These are phyloP conservation scores for Pilophorus perplexus DNA, from an alignment of 2,888 invertebrate genomes.

Conservation along the genomic window DNA sequence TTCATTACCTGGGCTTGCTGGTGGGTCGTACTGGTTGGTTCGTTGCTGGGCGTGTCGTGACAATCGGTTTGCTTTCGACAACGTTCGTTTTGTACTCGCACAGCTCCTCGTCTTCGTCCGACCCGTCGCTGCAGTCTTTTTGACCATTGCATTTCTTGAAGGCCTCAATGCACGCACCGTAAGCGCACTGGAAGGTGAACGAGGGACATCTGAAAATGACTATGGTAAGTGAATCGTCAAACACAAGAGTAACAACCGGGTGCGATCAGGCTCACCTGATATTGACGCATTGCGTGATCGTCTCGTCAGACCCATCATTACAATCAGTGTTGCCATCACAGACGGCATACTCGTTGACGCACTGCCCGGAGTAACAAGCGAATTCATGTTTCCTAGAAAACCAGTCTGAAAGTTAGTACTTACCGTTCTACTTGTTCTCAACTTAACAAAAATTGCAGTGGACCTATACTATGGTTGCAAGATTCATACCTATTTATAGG, in stretches of 20 bases:
- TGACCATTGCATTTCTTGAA: constrained; percentile 57
- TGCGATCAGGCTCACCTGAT: constrained; percentile 41
- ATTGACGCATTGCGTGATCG: constrained; percentile 45
- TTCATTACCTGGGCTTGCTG: constrained; percentile 9
- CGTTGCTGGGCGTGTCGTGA: too few species aligned
- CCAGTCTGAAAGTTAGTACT: background rate
- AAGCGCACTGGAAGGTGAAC: constrained; percentile 61
- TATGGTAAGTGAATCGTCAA: too few species aligned
- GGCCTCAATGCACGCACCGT: constrained; percentile 63
- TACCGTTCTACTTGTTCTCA: background rate
- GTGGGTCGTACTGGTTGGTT: too few species aligned
- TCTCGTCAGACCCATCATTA: constrained; percentile 49
- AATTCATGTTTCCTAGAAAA: constrained; percentile 48
- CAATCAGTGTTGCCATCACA: constrained; percentile 50
- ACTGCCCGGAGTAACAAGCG: constrained; percentile 49
- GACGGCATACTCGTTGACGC: constrained; percentile 46
- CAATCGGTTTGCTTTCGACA: background rate
- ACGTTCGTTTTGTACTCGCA: constrained; percentile 22
- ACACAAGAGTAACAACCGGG: background rate
- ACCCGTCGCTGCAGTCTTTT: constrained; percentile 56
- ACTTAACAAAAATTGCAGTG: background rate
- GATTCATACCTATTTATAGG: too few species aligned
- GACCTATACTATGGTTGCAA: background rate
- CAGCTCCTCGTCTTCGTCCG: constrained; percentile 53
- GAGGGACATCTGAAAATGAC: constrained; percentile 54